Base-by-base conservation (phyloP, 2,113 vertebrate genomes). In the Lepisosteus osseus region DNA sequence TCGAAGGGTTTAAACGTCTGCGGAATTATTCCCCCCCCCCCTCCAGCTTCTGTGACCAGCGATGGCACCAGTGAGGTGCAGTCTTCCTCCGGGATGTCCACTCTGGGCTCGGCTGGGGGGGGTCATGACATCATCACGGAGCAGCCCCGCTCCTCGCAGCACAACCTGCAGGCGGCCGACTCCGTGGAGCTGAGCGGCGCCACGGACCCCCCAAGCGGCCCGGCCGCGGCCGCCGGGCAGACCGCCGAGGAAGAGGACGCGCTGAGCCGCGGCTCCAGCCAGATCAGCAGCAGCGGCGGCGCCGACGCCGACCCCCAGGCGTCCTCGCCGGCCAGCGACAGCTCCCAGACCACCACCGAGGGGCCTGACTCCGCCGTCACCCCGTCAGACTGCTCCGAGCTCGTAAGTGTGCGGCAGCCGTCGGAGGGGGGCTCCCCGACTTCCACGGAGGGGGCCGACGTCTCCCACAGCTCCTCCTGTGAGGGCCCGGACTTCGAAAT, bases 331-430 rank as follows among this genome's bases (percentile, higher is more conserved):
- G 84, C 95, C 73, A 99, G 97, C 3, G 97, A 99, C 82, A 98
- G 96, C 74, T 99, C 97, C 68, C 97, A 99, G 87, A 98, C 97
- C 11, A 99, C 97, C 72, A 99, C 97, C 0, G 97, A 99, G 84
- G 97, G 97, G 6, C 97, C 97, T 0, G 97, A 99, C 77, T 98
- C 96, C 0, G 97, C 96, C 3, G 94, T 97, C 77, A 99, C 97
- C 1, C 97, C 97, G 68, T 98, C 97, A 0, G 97, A 99, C 76
- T 95, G 95, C 71, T 95, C 97, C 59, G 97, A 99, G 88, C 95
- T 97, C 85, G 97, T 99, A 88, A 96, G 96, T 95, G 79, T 88
- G 79, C 78, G 70, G 9, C 85, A 72, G 64, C 70, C 77, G 88
- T 84, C 74, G 47, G 82, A 85, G 76, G 67, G 78, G 86, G 74